These are phyloP conservation scores for Indicator maculatus DNA, from an alignment of 2,113 vertebrate genomes.

Conservation along the genomic window DNA sequence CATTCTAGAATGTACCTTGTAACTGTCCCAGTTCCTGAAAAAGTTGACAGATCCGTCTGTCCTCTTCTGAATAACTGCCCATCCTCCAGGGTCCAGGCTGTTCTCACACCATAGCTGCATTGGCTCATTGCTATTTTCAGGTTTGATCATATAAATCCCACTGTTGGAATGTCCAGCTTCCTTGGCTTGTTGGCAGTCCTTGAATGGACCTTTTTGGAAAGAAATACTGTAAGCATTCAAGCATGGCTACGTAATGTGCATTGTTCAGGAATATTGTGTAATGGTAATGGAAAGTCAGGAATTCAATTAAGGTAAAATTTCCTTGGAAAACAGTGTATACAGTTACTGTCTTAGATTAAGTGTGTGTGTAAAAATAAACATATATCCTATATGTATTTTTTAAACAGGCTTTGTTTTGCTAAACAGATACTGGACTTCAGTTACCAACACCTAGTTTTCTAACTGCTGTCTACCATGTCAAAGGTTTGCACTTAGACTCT, in stretches of 20 bases:
- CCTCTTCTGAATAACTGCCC: slow-evolving; percentile 96
- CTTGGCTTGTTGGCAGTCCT: slow-evolving; percentile 91
- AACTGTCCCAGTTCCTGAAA: slow-evolving; percentile 98
- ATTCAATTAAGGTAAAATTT: neutral
- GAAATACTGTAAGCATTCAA: neutral
- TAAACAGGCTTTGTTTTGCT: neutral
- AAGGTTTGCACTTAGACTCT: neutral
- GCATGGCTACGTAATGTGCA: neutral
- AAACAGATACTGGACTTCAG: neutral
- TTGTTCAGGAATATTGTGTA: neutral
- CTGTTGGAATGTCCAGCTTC: slow-evolving; percentile 89
- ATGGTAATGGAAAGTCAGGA: neutral
- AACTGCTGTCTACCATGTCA: neutral
- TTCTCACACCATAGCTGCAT: slow-evolving; percentile 97
- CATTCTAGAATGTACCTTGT: slow-evolving; percentile 83
- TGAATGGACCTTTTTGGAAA: slow-evolving; percentile 87
- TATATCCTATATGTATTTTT: neutral
- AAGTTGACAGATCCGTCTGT: slow-evolving; percentile 96
- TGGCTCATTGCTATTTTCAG: slow-evolving; percentile 82
- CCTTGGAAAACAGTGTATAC: neutral
- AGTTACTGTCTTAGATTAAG: neutral
- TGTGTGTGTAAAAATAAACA: neutral
- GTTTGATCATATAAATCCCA: slow-evolving; percentile 94
- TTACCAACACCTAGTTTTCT: neutral
- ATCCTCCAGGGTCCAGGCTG: slow-evolving; percentile 92